A percentile compares a stretch with the other conserved stretches of the same genome.
These are phyloP conservation scores for Macrosiphum euphorbiae DNA, from an alignment of 2,888 invertebrate genomes.

Conservation along the genomic window DNA sequence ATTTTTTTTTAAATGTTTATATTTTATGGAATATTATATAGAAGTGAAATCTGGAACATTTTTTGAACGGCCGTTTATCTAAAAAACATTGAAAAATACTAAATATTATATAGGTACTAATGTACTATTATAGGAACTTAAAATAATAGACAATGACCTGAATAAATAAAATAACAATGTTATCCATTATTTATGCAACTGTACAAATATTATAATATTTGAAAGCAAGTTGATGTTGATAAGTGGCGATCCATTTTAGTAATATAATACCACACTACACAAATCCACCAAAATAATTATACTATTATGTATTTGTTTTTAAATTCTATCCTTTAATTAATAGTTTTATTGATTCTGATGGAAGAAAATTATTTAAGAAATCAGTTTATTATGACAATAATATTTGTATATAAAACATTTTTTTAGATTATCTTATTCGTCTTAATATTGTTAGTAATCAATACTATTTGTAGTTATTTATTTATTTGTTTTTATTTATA, in stretches of 20 bases:
- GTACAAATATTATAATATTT: not conserved
- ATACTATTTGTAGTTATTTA: not conserved
- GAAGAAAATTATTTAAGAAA: conserved; percentile 20
- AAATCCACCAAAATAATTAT: not conserved
- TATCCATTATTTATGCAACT: not conserved
- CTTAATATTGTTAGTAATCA: not conserved
- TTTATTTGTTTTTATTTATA: not conserved
- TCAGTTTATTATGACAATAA: conserved; percentile 37
- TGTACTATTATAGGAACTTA: not conserved
- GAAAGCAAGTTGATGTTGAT: too few relatives aligned
- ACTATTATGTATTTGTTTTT: not conserved
- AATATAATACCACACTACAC: not conserved
- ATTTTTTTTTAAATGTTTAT: conserved; percentile 3
- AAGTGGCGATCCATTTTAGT: too few relatives aligned
- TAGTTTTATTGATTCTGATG: not conserved
- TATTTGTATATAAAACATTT: conserved; percentile 41
- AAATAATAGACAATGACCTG: not conserved
- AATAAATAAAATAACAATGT: not conserved
- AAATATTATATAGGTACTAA: not conserved
- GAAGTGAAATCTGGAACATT: not conserved
- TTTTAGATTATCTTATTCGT: conserved; percentile 20
- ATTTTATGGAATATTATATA: not conserved
- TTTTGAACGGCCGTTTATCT: not conserved
- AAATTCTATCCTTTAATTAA: not conserved
- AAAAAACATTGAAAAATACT: not conserved